A percentile compares a stretch with the other conserved stretches of the same genome.
Conservation (phyloP, 2,113 vertebrate genomes). For the Tragelaphus strepsiceros region DNA sequence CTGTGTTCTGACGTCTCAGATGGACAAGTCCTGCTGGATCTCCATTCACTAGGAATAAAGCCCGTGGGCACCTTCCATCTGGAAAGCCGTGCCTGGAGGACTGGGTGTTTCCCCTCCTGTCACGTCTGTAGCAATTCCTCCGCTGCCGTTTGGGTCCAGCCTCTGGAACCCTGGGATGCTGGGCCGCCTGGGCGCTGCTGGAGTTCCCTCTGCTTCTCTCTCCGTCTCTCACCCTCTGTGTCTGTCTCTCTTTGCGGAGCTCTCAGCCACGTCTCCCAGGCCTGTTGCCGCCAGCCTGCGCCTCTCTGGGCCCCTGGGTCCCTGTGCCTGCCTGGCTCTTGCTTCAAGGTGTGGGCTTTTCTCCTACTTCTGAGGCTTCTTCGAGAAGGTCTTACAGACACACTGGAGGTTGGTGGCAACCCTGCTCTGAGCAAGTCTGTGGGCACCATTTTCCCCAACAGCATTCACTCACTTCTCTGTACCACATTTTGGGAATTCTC, state of each 20-base stretch:
- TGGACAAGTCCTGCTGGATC: too few species aligned
- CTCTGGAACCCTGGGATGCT: neutral
- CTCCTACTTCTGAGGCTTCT: neutral
- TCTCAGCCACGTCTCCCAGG: neutral
- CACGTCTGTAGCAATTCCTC: neutral
- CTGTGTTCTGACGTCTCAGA: neutral
- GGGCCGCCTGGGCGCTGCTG: neutral
- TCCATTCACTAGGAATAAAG: neutral
- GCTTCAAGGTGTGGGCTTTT: neutral
- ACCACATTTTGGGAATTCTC: neutral
- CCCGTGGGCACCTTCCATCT: fast-evolving
- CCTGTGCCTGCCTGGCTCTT: neutral
- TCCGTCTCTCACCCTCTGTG: neutral
- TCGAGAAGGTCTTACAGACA: neutral
- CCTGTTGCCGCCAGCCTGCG: too few species aligned
- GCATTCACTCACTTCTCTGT: neutral
- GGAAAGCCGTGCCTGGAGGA: neutral
- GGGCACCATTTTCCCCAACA: neutral
- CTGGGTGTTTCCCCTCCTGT: fast-evolving
- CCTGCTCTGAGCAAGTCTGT: neutral
- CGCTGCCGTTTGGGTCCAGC: neutral
- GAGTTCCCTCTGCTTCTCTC: neutral
- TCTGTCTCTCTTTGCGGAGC: neutral
- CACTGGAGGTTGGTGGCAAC: neutral
- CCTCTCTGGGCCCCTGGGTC: neutral